Evolutionary conservation across 2,797 vertebrate species (phyloP).

Genomic region (Prionace glauca): DNA sequence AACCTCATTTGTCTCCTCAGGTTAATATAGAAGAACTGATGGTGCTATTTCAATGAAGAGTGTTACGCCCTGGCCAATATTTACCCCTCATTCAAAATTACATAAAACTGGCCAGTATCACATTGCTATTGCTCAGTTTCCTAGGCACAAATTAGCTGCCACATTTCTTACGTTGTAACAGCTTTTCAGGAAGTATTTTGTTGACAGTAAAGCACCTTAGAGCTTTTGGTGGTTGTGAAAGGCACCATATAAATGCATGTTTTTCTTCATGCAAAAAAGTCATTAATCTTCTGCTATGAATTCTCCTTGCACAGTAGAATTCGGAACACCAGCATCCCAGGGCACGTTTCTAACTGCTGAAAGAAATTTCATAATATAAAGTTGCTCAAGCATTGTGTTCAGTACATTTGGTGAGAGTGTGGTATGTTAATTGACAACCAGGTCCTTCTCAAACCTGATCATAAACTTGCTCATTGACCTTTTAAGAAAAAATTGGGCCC

Average conservation of each 20-base stretch:
- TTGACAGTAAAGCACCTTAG: neutral
- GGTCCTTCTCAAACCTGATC: neutral
- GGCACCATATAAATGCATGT: neutral
- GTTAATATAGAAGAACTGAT: neutral
- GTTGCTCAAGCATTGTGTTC: neutral
- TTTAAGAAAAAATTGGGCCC: neutral
- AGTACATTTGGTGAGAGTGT: neutral
- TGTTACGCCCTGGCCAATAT: neutral
- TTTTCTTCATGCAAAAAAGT: neutral
- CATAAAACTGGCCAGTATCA: neutral
- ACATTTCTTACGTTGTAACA: neutral
- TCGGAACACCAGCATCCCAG: neutral
- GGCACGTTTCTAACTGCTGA: neutral
- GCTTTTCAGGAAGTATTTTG: no score
- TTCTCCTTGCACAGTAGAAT: neutral
- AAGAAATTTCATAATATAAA: neutral
- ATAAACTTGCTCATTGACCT: neutral
- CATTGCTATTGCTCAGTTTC: neutral
- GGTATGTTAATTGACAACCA: neutral
- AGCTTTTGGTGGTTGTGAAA: neutral
- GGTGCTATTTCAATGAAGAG: neutral
- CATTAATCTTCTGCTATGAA: neutral
- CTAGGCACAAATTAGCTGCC: neutral
- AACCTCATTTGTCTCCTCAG: neutral
- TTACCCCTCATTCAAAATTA: neutral